These are phyloP conservation scores for Drosophila tropicalis DNA, from an alignment of 1,140 invertebrate genomes.

Conservation along the genomic window DNA sequence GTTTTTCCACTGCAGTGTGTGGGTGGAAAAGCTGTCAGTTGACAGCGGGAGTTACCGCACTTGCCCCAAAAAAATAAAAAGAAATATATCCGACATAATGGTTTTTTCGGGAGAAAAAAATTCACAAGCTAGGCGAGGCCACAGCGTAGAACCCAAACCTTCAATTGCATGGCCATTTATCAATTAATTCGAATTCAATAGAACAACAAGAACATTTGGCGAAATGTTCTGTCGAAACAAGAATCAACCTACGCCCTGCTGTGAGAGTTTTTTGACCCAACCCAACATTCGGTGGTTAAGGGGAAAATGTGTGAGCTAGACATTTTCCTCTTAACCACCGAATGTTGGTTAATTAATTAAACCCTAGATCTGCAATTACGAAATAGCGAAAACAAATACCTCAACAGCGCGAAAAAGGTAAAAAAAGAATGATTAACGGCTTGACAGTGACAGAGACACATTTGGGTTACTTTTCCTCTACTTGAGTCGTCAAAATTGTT, in stretches of 20 bases:
- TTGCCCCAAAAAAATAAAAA: slow-evolving; percentile 34
- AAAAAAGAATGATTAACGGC: neutral
- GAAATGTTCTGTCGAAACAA: slow-evolving; percentile 18
- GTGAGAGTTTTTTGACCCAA: neutral
- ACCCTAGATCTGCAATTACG: slow-evolving; percentile 3
- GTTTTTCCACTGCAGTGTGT: slow-evolving; percentile 4
- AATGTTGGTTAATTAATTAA: slow-evolving; percentile 5
- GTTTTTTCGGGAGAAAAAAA: too few relatives aligned
- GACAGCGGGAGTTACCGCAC: slow-evolving; percentile 52
- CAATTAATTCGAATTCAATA: slow-evolving; percentile 59
- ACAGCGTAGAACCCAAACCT: neutral
- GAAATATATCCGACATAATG: too few relatives aligned
- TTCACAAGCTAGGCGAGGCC: neutral
- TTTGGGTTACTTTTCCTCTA: too few relatives aligned
- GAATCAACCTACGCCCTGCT: slow-evolving; percentile 3
- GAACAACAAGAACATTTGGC: slow-evolving; percentile 16
- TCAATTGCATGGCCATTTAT: slow-evolving; percentile 46
- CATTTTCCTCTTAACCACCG: neutral
- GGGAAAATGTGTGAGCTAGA: too few relatives aligned
- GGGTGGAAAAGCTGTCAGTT: slow-evolving; percentile 22
- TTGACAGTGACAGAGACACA: neutral
- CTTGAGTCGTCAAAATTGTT: too few relatives aligned
- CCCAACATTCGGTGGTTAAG: too few relatives aligned
- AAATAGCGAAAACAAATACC: slow-evolving; percentile 1
- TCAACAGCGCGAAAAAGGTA: neutral